phyloP scores from a whole-genome alignment of 1,140 invertebrate species.

The Pseudomyrmex pallidus region DNA sequence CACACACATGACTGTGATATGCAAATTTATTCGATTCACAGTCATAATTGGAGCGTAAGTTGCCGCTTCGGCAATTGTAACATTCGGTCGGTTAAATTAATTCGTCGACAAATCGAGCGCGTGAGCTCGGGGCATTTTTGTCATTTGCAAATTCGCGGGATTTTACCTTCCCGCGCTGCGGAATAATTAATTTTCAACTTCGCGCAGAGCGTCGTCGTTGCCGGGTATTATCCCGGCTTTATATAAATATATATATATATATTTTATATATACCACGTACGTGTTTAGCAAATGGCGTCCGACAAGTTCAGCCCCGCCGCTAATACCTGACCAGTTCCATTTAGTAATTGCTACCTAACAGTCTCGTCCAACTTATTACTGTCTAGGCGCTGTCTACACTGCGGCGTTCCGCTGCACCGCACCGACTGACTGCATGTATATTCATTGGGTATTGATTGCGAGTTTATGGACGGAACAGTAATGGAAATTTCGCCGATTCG shows the following conservation, averaged over 20 bases:
- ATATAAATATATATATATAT: conserved; percentile 26
- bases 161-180: conserved; percentile 11
- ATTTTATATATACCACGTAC: background rate
- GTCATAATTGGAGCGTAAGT: conserved; percentile 6
- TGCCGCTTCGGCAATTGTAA: background rate
- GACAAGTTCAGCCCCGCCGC: conserved; percentile 52
- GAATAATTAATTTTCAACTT: conserved; percentile 54
- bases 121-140: background rate
- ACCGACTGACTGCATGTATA: conserved; percentile 46
- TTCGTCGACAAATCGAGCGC: conserved; percentile 26
- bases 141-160: conserved; percentile 1
- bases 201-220: background rate
- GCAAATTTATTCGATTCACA: conserved; percentile 12
- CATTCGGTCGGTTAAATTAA: conserved; percentile 11
- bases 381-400: conserved; percentile 54
- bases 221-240: conserved; percentile 22
- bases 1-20: background rate
- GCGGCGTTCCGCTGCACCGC: conserved; percentile 50
- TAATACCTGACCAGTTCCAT: conserved; percentile 56
- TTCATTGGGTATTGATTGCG: conserved; percentile 54
- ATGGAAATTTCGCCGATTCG: conserved; percentile 48
- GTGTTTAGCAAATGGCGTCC: conserved; percentile 46
- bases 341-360: conserved; percentile 57
- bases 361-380: conserved; percentile 56
- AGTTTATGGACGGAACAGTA: conserved; percentile 43